Evolutionary conservation across 2,888 invertebrate genomes (phyloP), one percentile per base, ranked within the genome.

Genomic region (Hyposoter dolosus): DNA sequence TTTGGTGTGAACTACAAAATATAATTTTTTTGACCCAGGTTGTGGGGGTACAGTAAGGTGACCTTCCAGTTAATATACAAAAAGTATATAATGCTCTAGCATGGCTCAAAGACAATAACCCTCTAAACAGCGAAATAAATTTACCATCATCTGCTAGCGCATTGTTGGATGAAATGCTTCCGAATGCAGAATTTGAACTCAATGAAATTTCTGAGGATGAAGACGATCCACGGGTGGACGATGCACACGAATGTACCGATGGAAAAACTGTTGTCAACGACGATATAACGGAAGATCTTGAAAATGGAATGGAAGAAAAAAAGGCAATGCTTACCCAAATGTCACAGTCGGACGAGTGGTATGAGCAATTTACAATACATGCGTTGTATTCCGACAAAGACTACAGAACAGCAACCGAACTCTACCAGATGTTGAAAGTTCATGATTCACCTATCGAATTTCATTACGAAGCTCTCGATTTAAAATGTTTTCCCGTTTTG

Each of bases 51-150:
- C n/a, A n/a, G n/a, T n/a, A n/a, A n/a, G n/a, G n/a, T n/a, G n/a
- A n/a, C n/a, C n/a, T n/a, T n/a, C 83, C 91, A 50, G 91, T 92
- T 1, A 85, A 91, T 81, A 83, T 91, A 7, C 88, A 88, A 76
- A 90, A 92, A 81, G 86, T 92, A 3, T 91, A 87, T 78, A 47
- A 85, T 19, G 90, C 90, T 12, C 86, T 92, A 69, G 12, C 74
- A 74, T 90, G 88, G 82, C 86, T 92, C 12, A 91, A 92, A 89
- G 47, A 35, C 17, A 87, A 88, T 74, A 92, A 92, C 86, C 83
- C 74, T 19, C 82, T 89, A 15, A 92, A 91, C 77, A 35, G 68
- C 69, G 71, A 90, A 47, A 91, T 92, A 60, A 45, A 84, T 19
- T 81, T 91, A 83, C 91, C 90, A 45, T 7, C 84, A 56, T 60